These are phyloP conservation scores for Holocentrus rufus DNA, from an alignment of 2,797 vertebrate genomes.

Conservation along the genomic window DNA sequence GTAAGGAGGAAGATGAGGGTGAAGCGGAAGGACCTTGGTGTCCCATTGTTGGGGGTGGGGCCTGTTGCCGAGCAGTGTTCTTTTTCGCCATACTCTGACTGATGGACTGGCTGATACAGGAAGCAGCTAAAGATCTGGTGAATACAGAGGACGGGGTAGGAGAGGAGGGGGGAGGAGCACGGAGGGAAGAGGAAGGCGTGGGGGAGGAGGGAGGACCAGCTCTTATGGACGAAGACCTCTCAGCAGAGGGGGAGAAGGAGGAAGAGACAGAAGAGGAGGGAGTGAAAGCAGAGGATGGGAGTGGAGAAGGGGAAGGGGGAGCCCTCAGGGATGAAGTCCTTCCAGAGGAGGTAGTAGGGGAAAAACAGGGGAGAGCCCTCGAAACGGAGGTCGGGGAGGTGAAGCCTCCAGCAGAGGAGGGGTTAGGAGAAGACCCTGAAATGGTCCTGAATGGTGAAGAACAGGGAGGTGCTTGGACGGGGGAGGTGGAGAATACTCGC, in stretches of 20 bases:
- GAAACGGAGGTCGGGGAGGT: conserved; percentile 33
- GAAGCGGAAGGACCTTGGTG: conserved; percentile 23
- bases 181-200: conserved; percentile 15
- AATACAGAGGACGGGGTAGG: conserved; percentile 69
- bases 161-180: conserved; percentile 41
- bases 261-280: too few species aligned
- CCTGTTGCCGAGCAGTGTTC: conserved; percentile 49
- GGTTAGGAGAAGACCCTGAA: conserved; percentile 38
- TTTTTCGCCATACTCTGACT: conserved; percentile 85
- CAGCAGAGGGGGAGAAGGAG: conserved; percentile 45
- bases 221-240: conserved; percentile 38
- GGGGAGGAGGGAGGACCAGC: conserved; percentile 45
- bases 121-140: conserved; percentile 85
- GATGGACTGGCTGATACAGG: conserved; percentile 88
- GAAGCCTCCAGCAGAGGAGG: conserved; percentile 36
- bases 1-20: conserved; percentile 28
- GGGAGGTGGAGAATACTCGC: conserved; percentile 8
- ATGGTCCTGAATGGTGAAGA: conserved; percentile 40
- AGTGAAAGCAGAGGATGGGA: conserved; percentile 13
- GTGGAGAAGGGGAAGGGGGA: conserved; percentile 26
- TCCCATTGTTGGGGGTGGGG: conserved; percentile 10
- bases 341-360: conserved; percentile 44
- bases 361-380: conserved; percentile 47
- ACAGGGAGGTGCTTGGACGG: conserved; percentile 31
- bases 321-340: conserved; percentile 10